These are phyloP conservation scores for Montipora capricornis DNA, from an alignment of 64 coral and sea anemone species.

Conservation along the genomic window DNA sequence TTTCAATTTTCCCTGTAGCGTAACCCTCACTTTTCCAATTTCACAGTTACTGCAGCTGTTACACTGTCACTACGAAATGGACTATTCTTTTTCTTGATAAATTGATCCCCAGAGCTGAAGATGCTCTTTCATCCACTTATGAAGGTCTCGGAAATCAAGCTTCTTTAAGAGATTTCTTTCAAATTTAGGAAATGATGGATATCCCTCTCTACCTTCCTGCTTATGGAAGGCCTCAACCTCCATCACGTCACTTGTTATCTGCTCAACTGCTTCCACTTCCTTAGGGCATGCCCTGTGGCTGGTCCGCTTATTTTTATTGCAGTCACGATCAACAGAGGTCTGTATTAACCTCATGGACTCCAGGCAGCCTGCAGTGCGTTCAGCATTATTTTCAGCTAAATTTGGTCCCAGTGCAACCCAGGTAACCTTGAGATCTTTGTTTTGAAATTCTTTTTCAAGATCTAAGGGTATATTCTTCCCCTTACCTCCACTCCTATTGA, in stretches of 20 bases:
- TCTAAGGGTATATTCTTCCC: slow-evolving; percentile 5
- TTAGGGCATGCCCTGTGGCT: slow-evolving; percentile 1
- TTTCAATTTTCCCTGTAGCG: slow-evolving; percentile 4
- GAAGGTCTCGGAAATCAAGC: slow-evolving; percentile 17
- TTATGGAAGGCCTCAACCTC: not conserved
- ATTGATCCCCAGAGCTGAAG: slow-evolving; percentile 31
- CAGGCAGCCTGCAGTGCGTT: not conserved
- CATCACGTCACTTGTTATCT: slow-evolving; percentile 20
- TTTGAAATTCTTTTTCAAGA: not conserved
- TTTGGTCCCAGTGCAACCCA: slow-evolving; percentile 3
- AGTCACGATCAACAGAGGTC: slow-evolving; percentile 8
- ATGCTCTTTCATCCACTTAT: slow-evolving; percentile 39
- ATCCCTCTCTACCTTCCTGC: not conserved
- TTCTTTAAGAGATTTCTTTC: slow-evolving; percentile 1
- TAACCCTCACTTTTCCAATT: not conserved
- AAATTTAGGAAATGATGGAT: slow-evolving; percentile 26
- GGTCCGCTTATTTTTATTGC: not conserved
- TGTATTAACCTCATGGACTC: not conserved
- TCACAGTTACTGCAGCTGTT: slow-evolving; percentile 8
- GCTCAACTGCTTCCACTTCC: not conserved
- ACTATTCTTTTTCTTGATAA: not conserved
- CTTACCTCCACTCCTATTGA: not conserved
- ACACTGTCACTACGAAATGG: not conserved
- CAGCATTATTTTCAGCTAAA: not conserved
- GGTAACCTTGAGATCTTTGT: not conserved